A percentile compares a stretch with the other conserved stretches of the same genome.
These are phyloP conservation scores for Leucophenga varia DNA, from an alignment of 1,140 invertebrate genomes.

Conservation along the genomic window DNA sequence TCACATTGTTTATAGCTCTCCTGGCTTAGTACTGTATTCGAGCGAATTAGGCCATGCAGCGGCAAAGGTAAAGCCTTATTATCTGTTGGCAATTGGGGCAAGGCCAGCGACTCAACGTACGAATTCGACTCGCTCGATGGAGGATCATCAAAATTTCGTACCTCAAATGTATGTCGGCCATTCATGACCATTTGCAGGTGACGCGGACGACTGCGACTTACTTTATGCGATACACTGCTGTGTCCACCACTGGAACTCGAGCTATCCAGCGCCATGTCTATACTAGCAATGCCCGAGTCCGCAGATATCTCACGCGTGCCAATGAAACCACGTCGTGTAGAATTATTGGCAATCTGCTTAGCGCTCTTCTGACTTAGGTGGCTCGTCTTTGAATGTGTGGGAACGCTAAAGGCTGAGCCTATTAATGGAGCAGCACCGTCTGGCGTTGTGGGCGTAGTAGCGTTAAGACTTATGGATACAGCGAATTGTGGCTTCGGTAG, in stretches of 20 bases:
- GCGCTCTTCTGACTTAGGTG: conserved; percentile 67
- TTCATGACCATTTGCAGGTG: conserved; percentile 63
- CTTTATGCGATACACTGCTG: conserved; percentile 39
- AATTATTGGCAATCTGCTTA: conserved; percentile 71
- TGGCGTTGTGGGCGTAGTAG: conserved; percentile 47
- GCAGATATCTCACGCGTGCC: conserved; percentile 59
- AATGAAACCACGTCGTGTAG: conserved; percentile 56
- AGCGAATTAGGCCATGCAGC: conserved; percentile 40
- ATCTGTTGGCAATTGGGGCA: conserved; percentile 61
- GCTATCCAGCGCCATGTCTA: conserved; percentile 56
- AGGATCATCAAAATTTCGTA: conserved; percentile 63
- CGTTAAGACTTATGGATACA: conserved; percentile 57
- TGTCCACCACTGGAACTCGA: conserved; percentile 20
- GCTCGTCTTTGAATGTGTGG: too few species aligned
- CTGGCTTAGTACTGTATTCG: conserved; percentile 48
- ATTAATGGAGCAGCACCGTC: too few species aligned
- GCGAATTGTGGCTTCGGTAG: conserved; percentile 73
- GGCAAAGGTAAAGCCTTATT: conserved; percentile 59
- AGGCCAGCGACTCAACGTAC: conserved; percentile 61
- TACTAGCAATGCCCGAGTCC: conserved; percentile 66
- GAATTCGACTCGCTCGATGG: conserved; percentile 61
- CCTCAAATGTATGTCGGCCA: conserved; percentile 63
- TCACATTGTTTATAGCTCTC: conserved; percentile 38
- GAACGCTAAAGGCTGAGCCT: too few species aligned
- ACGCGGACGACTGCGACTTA: conserved; percentile 57